Percentiles rank a stretch among this genome's conserved stretches.
These are phyloP conservation scores for Deilephila elpenor DNA, from an alignment of 2,888 invertebrate species.

Conservation along the genomic window DNA sequence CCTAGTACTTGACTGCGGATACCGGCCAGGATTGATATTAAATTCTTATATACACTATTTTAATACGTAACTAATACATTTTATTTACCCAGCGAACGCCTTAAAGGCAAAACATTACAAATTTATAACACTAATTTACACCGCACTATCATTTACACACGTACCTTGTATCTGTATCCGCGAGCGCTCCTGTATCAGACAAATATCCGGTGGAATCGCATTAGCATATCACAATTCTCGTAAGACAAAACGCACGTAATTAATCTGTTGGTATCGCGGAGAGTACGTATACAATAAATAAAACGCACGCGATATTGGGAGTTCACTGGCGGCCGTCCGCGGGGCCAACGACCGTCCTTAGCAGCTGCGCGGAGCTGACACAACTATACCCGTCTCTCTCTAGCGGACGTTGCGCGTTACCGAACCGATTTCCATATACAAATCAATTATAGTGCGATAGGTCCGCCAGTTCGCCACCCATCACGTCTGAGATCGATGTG, in stretches of 20 bases:
- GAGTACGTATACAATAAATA: conserved; percentile 52
- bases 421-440: conserved; percentile 54
- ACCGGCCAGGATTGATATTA: neutral
- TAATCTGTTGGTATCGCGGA: conserved; percentile 44
- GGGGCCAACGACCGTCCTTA: conserved; percentile 85
- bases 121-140: neutral
- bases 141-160: neutral
- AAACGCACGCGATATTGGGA: conserved; percentile 79
- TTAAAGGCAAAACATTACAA: neutral
- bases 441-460: conserved; percentile 48
- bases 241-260: conserved; percentile 35
- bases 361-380: conserved; percentile 72
- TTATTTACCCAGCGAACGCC: too few species aligned
- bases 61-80: neutral
- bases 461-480: conserved; percentile 23
- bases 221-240: conserved; percentile 43
- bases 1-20: neutral
- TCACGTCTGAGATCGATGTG: conserved; percentile 32
- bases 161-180: conserved; percentile 7
- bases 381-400: conserved; percentile 67
- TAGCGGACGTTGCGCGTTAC: conserved; percentile 63
- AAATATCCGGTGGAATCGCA: conserved; percentile 34
- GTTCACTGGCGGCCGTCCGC: conserved; percentile 80
- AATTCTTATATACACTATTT: too few species aligned
- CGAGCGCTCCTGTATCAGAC: neutral